Conservation (phyloP, 2,797 vertebrate species). For the Apogon talboti region DNA sequence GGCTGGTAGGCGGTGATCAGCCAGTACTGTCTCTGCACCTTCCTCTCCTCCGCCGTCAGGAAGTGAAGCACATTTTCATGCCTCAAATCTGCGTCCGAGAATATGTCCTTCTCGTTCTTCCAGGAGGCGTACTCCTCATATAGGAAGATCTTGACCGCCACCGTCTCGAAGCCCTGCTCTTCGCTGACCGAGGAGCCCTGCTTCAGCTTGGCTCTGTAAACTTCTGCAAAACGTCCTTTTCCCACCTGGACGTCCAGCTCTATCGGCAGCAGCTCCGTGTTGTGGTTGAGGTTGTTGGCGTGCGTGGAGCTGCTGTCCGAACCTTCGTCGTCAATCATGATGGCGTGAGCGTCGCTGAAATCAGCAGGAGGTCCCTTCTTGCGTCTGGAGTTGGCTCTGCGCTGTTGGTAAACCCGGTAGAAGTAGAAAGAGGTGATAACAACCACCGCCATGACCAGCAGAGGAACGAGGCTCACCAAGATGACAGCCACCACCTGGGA, state of each 20-base stretch:
- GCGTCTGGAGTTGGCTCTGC: slow-evolving; percentile 65
- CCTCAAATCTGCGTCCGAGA: slow-evolving; percentile 93
- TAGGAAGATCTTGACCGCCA: slow-evolving; percentile 95
- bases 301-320: slow-evolving; percentile 94
- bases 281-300: slow-evolving; percentile 98
- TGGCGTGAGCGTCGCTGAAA: slow-evolving; percentile 88
- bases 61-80: slow-evolving; percentile 96
- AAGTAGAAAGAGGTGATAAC: slow-evolving; percentile 90
- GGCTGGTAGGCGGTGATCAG: slow-evolving; percentile 95
- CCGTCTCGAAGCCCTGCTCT: slow-evolving; percentile 91
- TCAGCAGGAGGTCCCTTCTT: slow-evolving; percentile 81
- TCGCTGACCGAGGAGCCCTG: slow-evolving; percentile 86
- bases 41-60: slow-evolving; percentile 93
- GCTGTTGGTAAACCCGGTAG: slow-evolving; percentile 87
- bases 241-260: slow-evolving; percentile 92
- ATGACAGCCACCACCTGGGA: slow-evolving; percentile 86
- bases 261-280: slow-evolving; percentile 95
- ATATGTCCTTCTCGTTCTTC: slow-evolving; percentile 97
- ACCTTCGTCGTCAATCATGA: slow-evolving; percentile 89
- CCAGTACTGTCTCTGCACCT: slow-evolving; percentile 92
- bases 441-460: slow-evolving; percentile 84
- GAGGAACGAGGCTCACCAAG: slow-evolving; percentile 89
- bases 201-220: slow-evolving; percentile 94
- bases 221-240: slow-evolving; percentile 95
- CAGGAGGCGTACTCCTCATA: slow-evolving; percentile 95